Base-by-base conservation (phyloP, 2,113 vertebrate genomes). In the Saimiri boliviensis region DNA sequence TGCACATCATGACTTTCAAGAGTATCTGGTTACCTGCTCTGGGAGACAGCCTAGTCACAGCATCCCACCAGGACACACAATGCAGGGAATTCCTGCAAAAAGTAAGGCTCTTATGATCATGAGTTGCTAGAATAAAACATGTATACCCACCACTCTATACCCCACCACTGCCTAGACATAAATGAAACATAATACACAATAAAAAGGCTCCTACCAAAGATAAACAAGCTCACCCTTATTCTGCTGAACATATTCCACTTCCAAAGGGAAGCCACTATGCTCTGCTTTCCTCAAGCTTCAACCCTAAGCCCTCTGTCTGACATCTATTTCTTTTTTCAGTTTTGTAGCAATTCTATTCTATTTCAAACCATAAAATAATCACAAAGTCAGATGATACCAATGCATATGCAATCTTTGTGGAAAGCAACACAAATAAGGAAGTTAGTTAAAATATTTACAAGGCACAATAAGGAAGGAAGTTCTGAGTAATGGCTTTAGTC, bases 391-490 rank as follows among this genome's bases (percentile, higher is more conserved):
- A 79, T 30, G 32, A 5, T 16, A 45, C 11, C 13, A 49, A 70
- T 37, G 25, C 19, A 56, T n/a, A 8, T 52, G 58, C 4, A 60
- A 35, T 76, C 8, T 91, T 80, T 9, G 14, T 45, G n/a, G 32
- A 84, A 88, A 52, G n/a, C 81, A 8, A 42, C 5, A 70, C 42
- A 88, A 76, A 76, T 47, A 40, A 27, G 42, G 91, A 93, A 95
- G 66, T 66, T 89, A 11, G 23, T 49, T 70, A 35, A 88, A 89
- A 86, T n/a, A 56, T 23, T 82, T 95, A 42, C 14, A 16, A 58
- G 52, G 11, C 35, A 47, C 14, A 83, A 40, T 20, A 66, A 49
- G 37, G 93, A 93, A 95, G 95, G 84, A 82, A 91, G 76, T 89
- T 93, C 47, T 60, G 70, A 42, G 70, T n/a, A 37, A 68, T 1